Evolutionary conservation across 2,797 vertebrate species (phyloP).

Genomic region (Lepilemur ruficaudatus): DNA sequence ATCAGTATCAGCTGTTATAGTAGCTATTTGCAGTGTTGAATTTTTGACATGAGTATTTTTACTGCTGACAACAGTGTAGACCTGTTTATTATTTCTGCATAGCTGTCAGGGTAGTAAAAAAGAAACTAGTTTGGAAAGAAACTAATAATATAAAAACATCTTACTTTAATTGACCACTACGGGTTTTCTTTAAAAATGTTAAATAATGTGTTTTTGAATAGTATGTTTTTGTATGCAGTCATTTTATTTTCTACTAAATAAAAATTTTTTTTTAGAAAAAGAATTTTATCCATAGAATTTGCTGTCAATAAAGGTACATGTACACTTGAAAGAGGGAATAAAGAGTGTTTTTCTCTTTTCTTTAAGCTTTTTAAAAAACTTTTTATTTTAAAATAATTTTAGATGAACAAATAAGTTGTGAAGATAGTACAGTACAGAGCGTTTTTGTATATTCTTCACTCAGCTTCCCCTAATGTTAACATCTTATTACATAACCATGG

Average conservation of each 20-base stretch:
- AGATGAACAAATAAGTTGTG: background rate
- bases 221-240: background rate
- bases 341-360: background rate
- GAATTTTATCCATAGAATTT: background rate
- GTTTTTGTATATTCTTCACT: background rate
- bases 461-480: background rate
- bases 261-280: background rate
- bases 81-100: background rate
- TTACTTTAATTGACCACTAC: background rate
- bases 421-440: background rate
- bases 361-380: background rate
- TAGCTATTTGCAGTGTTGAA: background rate
- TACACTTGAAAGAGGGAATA: background rate
- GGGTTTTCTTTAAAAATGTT: background rate
- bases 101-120: background rate
- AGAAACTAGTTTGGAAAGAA: background rate
- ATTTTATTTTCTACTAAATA: background rate
- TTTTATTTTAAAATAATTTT: conserved; percentile 28
- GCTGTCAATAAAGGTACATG: background rate
- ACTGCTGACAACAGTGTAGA: background rate
- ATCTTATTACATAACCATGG: background rate
- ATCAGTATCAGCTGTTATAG: background rate
- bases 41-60: conserved; percentile 4
- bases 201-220: background rate
- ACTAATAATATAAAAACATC: background rate